Conservation (phyloP, 2,797 vertebrate species). For the Syndactyla subalaris region DNA sequence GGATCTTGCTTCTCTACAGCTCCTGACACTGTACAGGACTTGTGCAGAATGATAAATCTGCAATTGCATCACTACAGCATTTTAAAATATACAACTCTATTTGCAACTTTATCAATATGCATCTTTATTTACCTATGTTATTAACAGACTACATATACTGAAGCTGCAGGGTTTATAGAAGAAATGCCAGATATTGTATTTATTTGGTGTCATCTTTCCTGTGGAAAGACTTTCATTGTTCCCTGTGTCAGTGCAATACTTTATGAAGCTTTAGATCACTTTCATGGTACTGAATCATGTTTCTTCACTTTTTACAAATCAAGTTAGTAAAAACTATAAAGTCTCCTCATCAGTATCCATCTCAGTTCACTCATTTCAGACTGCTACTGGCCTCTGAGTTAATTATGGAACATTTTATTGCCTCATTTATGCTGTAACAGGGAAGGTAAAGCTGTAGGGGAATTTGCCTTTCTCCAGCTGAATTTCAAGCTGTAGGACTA, state of each 20-base stretch:
- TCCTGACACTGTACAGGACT: neutral
- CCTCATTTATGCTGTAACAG: neutral
- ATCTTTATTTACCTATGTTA: neutral
- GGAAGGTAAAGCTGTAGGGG: neutral
- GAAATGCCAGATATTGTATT: constrained; percentile 2
- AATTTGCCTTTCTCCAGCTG: neutral
- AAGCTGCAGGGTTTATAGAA: neutral
- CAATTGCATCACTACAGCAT: neutral
- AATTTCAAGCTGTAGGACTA: neutral
- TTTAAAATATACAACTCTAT: neutral
- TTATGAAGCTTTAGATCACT: constrained; percentile 59
- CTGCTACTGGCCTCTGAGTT: neutral
- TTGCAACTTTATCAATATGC: neutral
- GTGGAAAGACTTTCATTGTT: constrained; percentile 30
- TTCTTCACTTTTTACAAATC: constrained; percentile 43
- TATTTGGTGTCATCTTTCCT: constrained; percentile 42
- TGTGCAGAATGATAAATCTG: neutral
- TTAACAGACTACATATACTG: neutral
- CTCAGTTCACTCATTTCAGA: constrained; percentile 24
- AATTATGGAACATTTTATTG: neutral
- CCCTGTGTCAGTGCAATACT: constrained; percentile 18
- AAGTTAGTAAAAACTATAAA: constrained; percentile 16
- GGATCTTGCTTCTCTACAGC: neutral
- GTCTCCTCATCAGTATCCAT: neutral
- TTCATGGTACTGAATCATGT: constrained; percentile 27